phyloP scores from a whole-genome alignment of 2,797 vertebrate species.

The Picus viridis region DNA sequence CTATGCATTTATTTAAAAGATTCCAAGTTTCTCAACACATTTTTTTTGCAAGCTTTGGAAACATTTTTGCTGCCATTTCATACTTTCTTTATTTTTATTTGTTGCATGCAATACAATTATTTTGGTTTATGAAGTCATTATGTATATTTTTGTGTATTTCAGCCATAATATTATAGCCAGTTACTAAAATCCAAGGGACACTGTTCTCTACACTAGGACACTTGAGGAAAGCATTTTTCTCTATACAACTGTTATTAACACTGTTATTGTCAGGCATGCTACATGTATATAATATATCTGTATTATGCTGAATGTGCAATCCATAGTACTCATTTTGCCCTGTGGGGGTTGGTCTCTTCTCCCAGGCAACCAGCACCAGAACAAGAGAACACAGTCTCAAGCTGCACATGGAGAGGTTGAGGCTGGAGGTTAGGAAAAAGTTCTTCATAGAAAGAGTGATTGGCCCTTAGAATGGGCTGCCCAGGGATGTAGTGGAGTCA shows the following conservation, averaged over 20 bases:
- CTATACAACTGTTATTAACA: neutral
- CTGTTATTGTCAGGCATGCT: neutral
- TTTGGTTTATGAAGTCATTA: neutral
- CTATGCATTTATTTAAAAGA: neutral
- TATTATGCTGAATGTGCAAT: neutral
- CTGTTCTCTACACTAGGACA: conserved; percentile 61
- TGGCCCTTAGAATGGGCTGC: too few relatives aligned
- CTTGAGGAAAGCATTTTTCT: conserved; percentile 62
- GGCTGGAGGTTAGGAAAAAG: too few relatives aligned
- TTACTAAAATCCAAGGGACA: conserved; percentile 59
- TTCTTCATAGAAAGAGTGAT: too few relatives aligned
- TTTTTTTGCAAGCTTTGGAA: neutral
- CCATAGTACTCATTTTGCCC: neutral
- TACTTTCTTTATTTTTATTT: neutral
- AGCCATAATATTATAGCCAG: conserved; percentile 75
- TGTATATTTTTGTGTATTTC: conserved; percentile 49
- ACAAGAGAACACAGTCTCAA: too few relatives aligned
- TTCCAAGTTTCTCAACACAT: neutral
- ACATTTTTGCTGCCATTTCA: neutral
- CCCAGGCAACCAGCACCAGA: too few relatives aligned
- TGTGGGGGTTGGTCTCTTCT: too few relatives aligned
- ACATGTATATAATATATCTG: neutral
- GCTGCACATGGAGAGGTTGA: too few relatives aligned
- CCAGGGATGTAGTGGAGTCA: too few relatives aligned
- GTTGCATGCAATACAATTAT: neutral